Percentiles rank a stretch among this genome's conserved stretches.
These are phyloP conservation scores for Tenthredo mesomela DNA, from an alignment of 2,888 invertebrate species.

Conservation along the genomic window DNA sequence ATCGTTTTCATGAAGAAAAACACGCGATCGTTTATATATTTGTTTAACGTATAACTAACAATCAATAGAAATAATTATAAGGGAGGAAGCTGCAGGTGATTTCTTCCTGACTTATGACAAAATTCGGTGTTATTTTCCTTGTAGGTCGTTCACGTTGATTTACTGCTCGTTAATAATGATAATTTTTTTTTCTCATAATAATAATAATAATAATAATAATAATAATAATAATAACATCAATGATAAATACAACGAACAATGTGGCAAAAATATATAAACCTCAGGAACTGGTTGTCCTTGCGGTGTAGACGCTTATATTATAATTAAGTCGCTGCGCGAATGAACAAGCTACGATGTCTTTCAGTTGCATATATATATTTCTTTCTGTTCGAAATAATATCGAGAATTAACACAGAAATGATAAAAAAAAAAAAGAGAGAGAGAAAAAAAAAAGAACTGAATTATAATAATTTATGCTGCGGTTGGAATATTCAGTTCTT, in stretches of 20 bases:
- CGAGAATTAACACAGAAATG: neutral
- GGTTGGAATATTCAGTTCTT: neutral
- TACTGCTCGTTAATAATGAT: neutral
- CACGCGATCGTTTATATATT: neutral
- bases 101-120: neutral
- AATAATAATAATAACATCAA: neutral
- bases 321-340: constrained; percentile 31
- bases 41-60: neutral
- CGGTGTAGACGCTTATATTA: constrained; percentile 32
- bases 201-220: neutral
- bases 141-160: constrained; percentile 10
- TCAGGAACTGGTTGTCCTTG: constrained; percentile 43
- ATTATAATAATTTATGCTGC: neutral
- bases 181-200: neutral
- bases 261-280: constrained; percentile 23
- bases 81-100: neutral
- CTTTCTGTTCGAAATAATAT: neutral
- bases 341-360: neutral
- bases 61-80: neutral
- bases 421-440: neutral
- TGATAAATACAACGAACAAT: constrained; percentile 10
- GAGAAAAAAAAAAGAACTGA: neutral
- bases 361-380: neutral
- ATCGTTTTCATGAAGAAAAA: neutral
- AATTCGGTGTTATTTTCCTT: neutral